Percentiles rank a stretch among this genome's conserved stretches.
phyloP scores from a whole-genome alignment of 2,797 vertebrate species.

The Argyrosomus regius region DNA sequence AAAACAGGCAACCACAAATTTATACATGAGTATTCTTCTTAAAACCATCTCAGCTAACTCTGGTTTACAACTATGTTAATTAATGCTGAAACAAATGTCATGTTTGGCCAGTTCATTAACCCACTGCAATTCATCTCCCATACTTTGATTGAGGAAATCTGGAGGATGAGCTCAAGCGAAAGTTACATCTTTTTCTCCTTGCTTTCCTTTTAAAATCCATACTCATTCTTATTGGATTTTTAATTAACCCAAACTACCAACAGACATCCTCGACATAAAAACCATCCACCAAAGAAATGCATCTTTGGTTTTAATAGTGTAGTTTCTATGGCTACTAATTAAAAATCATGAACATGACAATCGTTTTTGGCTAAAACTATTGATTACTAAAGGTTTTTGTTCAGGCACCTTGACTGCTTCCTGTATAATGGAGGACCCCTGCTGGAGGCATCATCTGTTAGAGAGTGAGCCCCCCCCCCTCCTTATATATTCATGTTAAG shows the following conservation, averaged over 20 bases:
- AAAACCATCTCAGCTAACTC: constrained; percentile 32
- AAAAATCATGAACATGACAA: constrained; percentile 68
- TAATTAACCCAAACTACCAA: constrained; percentile 74
- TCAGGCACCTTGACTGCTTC: constrained; percentile 54
- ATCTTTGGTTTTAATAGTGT: constrained; percentile 70
- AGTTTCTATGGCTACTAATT: constrained; percentile 75
- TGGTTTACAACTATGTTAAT: constrained; percentile 69
- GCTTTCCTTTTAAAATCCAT: constrained; percentile 52
- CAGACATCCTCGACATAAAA: constrained; percentile 78
- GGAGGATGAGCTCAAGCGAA: constrained; percentile 71
- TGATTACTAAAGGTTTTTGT: constrained; percentile 42
- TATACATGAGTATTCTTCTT: constrained; percentile 26
- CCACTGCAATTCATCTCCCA: constrained; percentile 57
- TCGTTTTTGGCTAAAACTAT: constrained; percentile 54
- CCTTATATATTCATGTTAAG: constrained; percentile 63
- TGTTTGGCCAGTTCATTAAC: constrained; percentile 71
- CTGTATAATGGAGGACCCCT: constrained; percentile 79
- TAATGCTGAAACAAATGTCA: constrained; percentile 58
- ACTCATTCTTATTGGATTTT: constrained; percentile 71
- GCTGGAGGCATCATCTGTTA: constrained; percentile 67
- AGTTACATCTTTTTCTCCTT: constrained; percentile 54
- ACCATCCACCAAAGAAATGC: constrained; percentile 74
- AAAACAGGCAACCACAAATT: constrained; percentile 17
- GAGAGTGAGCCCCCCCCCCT: constrained; percentile 4
- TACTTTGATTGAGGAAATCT: constrained; percentile 65